A percentile compares a stretch with the other conserved stretches of the same genome.
Conservation (phyloP, 2,888 invertebrate genomes). For the Neoscelio sp. region DNA sequence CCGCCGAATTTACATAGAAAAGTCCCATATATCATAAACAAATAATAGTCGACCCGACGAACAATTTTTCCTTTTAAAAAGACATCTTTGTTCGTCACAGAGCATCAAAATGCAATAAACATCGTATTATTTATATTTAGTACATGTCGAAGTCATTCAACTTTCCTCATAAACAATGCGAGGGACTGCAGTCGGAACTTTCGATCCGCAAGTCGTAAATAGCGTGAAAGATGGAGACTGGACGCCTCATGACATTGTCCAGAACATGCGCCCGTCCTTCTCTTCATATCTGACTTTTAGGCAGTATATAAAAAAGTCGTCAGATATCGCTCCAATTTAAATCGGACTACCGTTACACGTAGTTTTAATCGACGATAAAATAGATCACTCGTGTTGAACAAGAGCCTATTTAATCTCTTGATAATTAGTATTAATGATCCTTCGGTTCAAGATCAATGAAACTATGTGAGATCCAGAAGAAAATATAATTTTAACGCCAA, state of each 20-base stretch:
- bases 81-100: constrained; percentile 11
- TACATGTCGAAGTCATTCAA: constrained; percentile 32
- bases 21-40: background rate
- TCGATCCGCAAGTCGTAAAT: constrained; percentile 52
- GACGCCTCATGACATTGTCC: constrained; percentile 73
- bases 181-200: constrained; percentile 34
- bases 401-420: constrained; percentile 17
- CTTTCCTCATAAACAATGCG: constrained; percentile 47
- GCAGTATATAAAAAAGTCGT: constrained; percentile 76
- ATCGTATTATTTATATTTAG: constrained; percentile 22
- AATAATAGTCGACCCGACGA: background rate
- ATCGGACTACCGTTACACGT: constrained; percentile 47
- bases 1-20: constrained; percentile 9
- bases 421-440: background rate
- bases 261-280: constrained; percentile 73
- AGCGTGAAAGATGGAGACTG: constrained; percentile 65
- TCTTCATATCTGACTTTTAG: constrained; percentile 74
- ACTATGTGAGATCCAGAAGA: too few species aligned
- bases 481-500: too few species aligned
- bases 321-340: constrained; percentile 71
- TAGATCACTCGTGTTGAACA: constrained; percentile 21
- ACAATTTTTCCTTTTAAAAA: background rate
- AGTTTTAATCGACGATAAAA: constrained; percentile 48
- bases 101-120: constrained; percentile 12
- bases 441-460: background rate